Evolutionary conservation across 37 sponge, comb jelly and placozoan species (phyloP).

Genomic region (Ianthella basta): DNA sequence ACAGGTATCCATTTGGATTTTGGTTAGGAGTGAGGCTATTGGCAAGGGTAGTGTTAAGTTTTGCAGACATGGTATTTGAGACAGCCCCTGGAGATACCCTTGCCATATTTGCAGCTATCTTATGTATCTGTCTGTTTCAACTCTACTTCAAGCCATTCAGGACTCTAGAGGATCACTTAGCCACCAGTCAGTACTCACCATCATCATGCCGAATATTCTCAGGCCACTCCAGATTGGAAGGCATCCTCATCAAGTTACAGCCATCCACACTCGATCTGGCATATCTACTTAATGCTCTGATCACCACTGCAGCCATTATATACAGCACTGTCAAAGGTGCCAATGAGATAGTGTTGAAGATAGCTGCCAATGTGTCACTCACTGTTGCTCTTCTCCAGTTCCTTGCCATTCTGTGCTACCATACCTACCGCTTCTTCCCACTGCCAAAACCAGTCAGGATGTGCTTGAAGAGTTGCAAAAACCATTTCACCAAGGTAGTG

Average conservation of each 20-base stretch:
- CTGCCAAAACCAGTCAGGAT: too few species aligned
- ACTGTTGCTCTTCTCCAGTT: too few species aligned
- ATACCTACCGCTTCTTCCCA: too few species aligned
- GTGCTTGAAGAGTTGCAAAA: too few species aligned
- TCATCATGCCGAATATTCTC: neutral
- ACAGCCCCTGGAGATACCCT: neutral
- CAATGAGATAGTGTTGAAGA: too few species aligned
- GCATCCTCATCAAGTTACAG: neutral
- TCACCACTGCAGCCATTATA: neutral
- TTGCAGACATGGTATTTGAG: neutral
- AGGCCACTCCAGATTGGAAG: too few species aligned
- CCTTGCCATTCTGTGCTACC: too few species aligned
- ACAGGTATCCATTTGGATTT: conserved; percentile 14
- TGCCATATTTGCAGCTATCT: neutral
- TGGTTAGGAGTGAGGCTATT: conserved; percentile 16
- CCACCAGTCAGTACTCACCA: neutral
- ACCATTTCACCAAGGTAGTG: too few species aligned
- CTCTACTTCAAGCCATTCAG: neutral
- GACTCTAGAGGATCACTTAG: neutral
- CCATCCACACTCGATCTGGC: neutral
- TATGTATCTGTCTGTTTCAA: neutral
- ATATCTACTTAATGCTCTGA: neutral
- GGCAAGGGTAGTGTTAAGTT: neutral
- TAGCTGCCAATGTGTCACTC: too few species aligned
- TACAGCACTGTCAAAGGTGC: too few species aligned